A percentile compares a stretch with the other conserved stretches of the same genome.
Conservation (phyloP, 2,113 vertebrate genomes). For the Solea solea region DNA sequence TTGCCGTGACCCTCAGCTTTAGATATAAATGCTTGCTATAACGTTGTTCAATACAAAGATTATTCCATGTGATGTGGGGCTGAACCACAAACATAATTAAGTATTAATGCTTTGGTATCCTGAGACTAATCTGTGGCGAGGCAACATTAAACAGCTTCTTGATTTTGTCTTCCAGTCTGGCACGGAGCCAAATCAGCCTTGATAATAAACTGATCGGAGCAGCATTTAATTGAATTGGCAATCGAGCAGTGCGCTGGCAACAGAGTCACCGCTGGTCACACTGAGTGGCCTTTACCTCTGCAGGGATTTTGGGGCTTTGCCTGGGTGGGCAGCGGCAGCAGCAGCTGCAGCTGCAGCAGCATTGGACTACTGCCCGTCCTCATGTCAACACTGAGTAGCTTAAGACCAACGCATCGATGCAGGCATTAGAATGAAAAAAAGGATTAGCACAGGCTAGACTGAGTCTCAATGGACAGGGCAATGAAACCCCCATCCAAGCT, state of each 20-base stretch:
- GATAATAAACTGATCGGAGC: conserved; percentile 36
- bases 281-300: conserved; percentile 26
- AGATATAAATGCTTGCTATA: neutral
- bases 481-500: conserved; percentile 63
- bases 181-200: conserved; percentile 15
- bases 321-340: conserved; percentile 32
- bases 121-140: conserved; percentile 7
- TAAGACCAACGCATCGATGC: conserved; percentile 65
- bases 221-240: conserved; percentile 31
- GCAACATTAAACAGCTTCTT: conserved; percentile 31
- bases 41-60: neutral
- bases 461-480: conserved; percentile 57
- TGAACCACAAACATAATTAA: neutral
- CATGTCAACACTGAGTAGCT: conserved; percentile 62
- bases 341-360: too few relatives aligned
- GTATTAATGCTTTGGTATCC: neutral
- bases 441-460: conserved; percentile 70
- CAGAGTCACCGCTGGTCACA: neutral
- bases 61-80: neutral
- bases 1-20: neutral
- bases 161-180: conserved; percentile 17
- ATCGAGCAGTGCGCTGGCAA: conserved; percentile 12
- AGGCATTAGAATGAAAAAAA: conserved; percentile 67
- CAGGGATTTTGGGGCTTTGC: conserved; percentile 11
- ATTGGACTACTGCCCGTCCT: conserved; percentile 17